Base-by-base conservation (phyloP, 2,113 vertebrate species). In the Marcusenius ussheri region DNA sequence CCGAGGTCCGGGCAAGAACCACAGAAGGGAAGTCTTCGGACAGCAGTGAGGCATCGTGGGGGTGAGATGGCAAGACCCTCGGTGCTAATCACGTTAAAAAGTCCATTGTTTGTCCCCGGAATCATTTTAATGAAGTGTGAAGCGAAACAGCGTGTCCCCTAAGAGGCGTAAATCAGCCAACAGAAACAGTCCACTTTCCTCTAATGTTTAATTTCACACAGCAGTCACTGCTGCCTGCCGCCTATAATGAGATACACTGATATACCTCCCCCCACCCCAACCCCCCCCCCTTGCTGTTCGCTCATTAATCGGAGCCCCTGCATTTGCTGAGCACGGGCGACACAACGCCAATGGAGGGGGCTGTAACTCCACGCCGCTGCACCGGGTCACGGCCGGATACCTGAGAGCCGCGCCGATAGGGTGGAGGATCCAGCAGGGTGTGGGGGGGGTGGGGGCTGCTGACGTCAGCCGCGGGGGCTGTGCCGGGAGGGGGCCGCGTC, bases 51-150 rank as follows among this genome's bases (percentile, higher is more conserved):
- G 47, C 45, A 11, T 10, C 21, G 4, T 13, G 9, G 45, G n/a
- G 46, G 83, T 49, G 83, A 5, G 21, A 15, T 1, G 83, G n/a
- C 19, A 7, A 86, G 21, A 86, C 83, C 46, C 45, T 49, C 7
- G 15, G 83, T 46, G 24, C 45, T 31, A 86, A 47, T 86, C 46
- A 21, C 4, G 46, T 50, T 50, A 50, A 49, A 86, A 49, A 86
- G 83, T 27, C 45, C 47, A 86, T 45, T 49, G 47, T 86, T 47
- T 47, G 45, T 50, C 83, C 47, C 83, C 45, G 9, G 47, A 49
- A 86, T 86, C 45, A 49, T 86, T 86, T 49, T 86, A 86, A 86
- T 27, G 45, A 86, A 86, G 83, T 50, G 45, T 15, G 83, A 86
- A 47, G 45, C 8, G 45, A 85, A 49, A 85, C 83, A 80, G 31